Conservation (phyloP, 2,888 invertebrate genomes). For the Blomia tropicalis region DNA sequence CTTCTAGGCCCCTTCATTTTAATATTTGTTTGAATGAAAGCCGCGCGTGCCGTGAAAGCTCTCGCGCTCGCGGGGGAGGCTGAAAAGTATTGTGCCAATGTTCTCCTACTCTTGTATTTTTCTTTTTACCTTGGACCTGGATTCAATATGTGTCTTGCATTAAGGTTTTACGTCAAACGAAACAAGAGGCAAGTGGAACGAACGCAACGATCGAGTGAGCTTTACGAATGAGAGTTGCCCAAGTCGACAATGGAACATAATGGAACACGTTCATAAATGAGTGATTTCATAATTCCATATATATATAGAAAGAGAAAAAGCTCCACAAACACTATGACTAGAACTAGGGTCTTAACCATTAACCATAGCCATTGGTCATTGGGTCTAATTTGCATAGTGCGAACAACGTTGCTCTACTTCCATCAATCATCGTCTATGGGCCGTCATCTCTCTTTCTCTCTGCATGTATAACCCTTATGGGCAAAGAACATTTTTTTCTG, state of each 20-base stretch:
- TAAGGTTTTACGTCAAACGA: constrained; percentile 9
- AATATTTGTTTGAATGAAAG: too few species aligned
- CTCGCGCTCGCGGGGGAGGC: constrained; percentile 12
- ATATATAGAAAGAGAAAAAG: too few species aligned
- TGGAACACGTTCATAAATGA: constrained; percentile 12
- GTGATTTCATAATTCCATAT: constrained; percentile 10
- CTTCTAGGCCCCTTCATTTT: too few species aligned
- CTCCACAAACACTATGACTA: too few species aligned
- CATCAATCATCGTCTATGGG: constrained; percentile 6
- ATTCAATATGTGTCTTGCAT: not conserved
- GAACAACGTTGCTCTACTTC: not conserved
- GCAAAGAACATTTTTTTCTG: too few species aligned
- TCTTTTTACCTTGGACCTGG: not conserved
- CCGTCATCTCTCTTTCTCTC: not conserved
- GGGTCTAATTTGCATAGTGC: constrained; percentile 8
- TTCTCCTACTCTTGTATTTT: not conserved
- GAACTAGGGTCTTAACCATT: not conserved
- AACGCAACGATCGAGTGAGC: not conserved
- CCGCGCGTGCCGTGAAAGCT: constrained; percentile 1
- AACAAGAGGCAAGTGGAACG: constrained; percentile 14
- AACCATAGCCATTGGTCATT: not conserved
- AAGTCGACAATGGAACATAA: not conserved
- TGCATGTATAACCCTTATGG: not conserved
- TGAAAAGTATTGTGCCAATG: too few species aligned
- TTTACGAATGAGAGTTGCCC: not conserved